Evolutionary conservation across 2,113 vertebrate genomes (phyloP), one percentile per base, ranked within the genome.

Genomic region (Plotosus lineatus): DNA sequence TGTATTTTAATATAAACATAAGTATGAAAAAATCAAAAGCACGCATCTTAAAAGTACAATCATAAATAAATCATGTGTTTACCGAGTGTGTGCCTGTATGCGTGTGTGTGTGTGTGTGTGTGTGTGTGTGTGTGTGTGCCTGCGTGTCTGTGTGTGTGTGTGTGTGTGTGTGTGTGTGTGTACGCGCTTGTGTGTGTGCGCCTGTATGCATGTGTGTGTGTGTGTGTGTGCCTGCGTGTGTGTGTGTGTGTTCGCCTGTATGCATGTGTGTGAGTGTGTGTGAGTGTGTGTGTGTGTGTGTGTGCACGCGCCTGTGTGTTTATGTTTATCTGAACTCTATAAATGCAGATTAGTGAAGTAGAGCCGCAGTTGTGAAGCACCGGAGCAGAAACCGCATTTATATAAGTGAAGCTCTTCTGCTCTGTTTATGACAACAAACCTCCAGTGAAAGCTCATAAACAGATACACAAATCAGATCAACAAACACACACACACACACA

Each of bases 381-480:
- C 21, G 56, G 51, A 60, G 68, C 15, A 11, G 40, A 71, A 26
- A 28, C 38, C 26, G 40, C 11, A 23, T 3, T 8, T 19, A 73
- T 44, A 50, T 61, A 73, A 12, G 21, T 26, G 42, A 73, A 21
- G 11, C 28, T 63, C 75, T 44, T 46, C 68, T 9, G 72, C 33
- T 82, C 68, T 53, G 31, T 80, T 82, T 78, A 66, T 42, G 55
- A 77, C 40, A 75, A 56, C 63, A 53, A 72, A 74, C 23, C 63
- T 19, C 42, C 26, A 82, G 77, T 36, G 63, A 42, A 69, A 75
- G 50, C 51, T 76, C 26, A 63, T 58, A 66, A 80, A 56, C 80
- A 82, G 77, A 86, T 77, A 77, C 55, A 78, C 65, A 69, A 71
- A 79, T 80, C 36, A 23, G 66, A 81, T 81, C 81, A 80, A 83